Conservation (phyloP, 2,888 invertebrate genomes). For the Cyclophora albipunctata region DNA sequence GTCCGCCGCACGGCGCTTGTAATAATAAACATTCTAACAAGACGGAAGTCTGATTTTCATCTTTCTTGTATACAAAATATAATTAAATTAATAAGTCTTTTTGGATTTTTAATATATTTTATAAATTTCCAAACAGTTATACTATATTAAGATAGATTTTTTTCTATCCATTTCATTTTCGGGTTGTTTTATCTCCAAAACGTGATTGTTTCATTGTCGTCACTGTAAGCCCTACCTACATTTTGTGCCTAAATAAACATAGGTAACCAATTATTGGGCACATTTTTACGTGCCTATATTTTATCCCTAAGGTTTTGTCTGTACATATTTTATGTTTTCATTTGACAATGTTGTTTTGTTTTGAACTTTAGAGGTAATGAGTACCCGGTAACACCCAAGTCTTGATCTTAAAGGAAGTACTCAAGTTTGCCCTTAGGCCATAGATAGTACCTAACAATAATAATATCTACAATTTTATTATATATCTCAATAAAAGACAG, state of each 20-base stretch:
- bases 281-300: background rate
- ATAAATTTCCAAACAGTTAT: slow-evolving; percentile 13
- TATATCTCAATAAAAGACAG: slow-evolving; percentile 21
- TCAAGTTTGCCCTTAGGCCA: background rate
- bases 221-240: background rate
- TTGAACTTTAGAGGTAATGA: too few species aligned
- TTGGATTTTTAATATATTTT: slow-evolving; percentile 25
- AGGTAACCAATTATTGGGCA: background rate
- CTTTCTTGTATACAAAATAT: slow-evolving; percentile 29
- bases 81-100: slow-evolving; percentile 17
- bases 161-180: slow-evolving; percentile 24
- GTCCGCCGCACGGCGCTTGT: too few species aligned
- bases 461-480: slow-evolving; percentile 3
- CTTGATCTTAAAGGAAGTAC: background rate
- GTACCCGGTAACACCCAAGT: too few species aligned
- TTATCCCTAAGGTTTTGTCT: background rate
- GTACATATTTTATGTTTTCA: background rate
- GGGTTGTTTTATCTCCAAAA: slow-evolving; percentile 21
- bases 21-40: slow-evolving; percentile 15
- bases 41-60: slow-evolving; percentile 40
- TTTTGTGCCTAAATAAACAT: background rate
- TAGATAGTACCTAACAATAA: background rate
- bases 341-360: background rate
- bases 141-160: slow-evolving; percentile 19
- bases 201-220: too few species aligned